These are phyloP conservation scores for Chascanopsetta lugubris DNA, from an alignment of 2,113 vertebrate genomes.

Conservation along the genomic window DNA sequence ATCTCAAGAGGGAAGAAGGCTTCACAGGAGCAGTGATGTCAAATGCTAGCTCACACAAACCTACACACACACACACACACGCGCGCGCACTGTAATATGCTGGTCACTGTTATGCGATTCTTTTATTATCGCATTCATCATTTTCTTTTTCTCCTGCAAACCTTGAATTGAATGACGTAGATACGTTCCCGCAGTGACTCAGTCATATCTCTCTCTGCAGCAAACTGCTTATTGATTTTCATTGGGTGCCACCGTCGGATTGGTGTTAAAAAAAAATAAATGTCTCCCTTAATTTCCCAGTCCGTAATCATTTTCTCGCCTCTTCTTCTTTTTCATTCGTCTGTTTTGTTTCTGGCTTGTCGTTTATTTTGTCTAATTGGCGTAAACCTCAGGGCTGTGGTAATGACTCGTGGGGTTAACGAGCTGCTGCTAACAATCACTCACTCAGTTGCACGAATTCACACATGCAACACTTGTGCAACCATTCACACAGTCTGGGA, in stretches of 20 bases:
- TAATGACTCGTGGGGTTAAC: slow-evolving; percentile 70
- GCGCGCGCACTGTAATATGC: neutral
- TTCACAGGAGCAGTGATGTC: slow-evolving; percentile 52
- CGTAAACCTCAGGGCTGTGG: slow-evolving; percentile 66
- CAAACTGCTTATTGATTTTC: neutral
- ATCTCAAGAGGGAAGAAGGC: slow-evolving; percentile 47
- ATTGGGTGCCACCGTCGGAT: slow-evolving; percentile 30
- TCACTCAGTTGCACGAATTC: slow-evolving; percentile 6
- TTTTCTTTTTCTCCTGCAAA: slow-evolving; percentile 12
- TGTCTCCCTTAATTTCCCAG: slow-evolving; percentile 9
- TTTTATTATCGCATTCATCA: slow-evolving; percentile 8
- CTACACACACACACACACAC: neutral
- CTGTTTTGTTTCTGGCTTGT: slow-evolving; percentile 46
- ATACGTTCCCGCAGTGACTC: too few species aligned
- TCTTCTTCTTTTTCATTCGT: slow-evolving; percentile 55
- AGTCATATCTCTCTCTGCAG: slow-evolving; percentile 26
- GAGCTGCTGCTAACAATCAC: slow-evolving; percentile 69
- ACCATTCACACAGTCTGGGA: neutral
- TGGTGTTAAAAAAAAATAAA: slow-evolving; percentile 49
- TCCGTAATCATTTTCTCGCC: slow-evolving; percentile 47
- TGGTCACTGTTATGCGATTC: neutral
- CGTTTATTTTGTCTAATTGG: slow-evolving; percentile 68
- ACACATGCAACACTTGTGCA: slow-evolving; percentile 2
- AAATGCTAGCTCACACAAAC: slow-evolving; percentile 23
- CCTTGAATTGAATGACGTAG: too few species aligned